phyloP scores from a whole-genome alignment of 1,140 invertebrate genomes.

The Meloidogyne chitwoodi region DNA sequence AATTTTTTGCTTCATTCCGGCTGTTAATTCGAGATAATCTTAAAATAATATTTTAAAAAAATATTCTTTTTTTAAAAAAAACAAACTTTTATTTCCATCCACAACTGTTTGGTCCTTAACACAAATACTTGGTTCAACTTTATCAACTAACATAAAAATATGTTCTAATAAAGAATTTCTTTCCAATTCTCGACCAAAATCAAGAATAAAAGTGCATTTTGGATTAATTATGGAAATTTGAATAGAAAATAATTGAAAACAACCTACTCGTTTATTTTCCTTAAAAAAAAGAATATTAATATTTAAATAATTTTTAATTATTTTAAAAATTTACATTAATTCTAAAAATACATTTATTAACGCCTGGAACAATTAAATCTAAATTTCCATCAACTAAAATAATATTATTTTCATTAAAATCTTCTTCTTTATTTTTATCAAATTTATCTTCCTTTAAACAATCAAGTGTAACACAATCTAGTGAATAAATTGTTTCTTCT shows the following conservation, averaged over 20 bases:
- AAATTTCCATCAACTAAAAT: neutral
- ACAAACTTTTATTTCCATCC: neutral
- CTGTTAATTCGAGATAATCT: slow-evolving; percentile 10
- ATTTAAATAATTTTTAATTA: no score
- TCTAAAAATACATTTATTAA: neutral
- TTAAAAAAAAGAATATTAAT: neutral
- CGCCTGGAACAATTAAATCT: neutral
- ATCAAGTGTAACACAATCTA: neutral
- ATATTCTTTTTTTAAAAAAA: neutral
- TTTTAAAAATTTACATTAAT: neutral
- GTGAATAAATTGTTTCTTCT: neutral
- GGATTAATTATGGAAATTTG: neutral
- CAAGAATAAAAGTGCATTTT: slow-evolving; percentile 16
- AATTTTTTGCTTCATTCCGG: slow-evolving; percentile 40
- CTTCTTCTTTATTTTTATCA: neutral
- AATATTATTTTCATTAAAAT: neutral
- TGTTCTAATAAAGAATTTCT: slow-evolving; percentile 14
- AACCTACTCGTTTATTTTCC: slow-evolving; percentile 15
- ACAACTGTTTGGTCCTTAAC: neutral
- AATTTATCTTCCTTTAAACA: neutral
- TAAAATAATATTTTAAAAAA: neutral
- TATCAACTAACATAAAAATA: slow-evolving; percentile 27
- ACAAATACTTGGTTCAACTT: slow-evolving; percentile 24
- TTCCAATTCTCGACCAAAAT: slow-evolving; percentile 21
- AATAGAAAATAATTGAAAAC: slow-evolving; percentile 11